Conservation (phyloP, 2,113 vertebrate genomes). For the Tor tambroides region DNA sequence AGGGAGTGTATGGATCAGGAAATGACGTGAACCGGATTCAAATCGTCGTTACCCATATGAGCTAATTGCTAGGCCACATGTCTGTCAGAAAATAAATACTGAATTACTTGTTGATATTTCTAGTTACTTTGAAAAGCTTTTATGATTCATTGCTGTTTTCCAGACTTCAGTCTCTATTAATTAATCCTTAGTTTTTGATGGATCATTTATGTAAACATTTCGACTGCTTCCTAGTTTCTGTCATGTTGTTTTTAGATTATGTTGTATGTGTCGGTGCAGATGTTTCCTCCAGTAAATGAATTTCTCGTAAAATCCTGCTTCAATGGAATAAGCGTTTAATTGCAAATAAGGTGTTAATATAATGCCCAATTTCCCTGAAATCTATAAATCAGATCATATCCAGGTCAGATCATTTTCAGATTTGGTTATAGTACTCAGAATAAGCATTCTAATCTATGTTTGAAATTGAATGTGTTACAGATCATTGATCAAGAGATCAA, state of each 20-base stretch:
- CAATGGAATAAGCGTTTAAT: not conserved
- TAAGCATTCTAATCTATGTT: not conserved
- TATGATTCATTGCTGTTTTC: not conserved
- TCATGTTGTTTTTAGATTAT: not conserved
- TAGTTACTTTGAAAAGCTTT: not conserved
- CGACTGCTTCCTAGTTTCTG: not conserved
- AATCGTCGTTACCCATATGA: not conserved
- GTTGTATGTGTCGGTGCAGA: not conserved
- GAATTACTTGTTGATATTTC: not conserved
- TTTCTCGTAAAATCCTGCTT: not conserved
- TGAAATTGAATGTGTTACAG: slow-evolving; percentile 69
- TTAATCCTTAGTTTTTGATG: not conserved
- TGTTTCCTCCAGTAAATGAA: not conserved
- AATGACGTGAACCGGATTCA: not conserved
- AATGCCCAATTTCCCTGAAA: no score
- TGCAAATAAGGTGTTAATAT: not conserved
- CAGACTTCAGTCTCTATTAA: not conserved
- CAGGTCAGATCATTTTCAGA: slow-evolving; percentile 61
- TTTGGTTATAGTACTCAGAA: not conserved
- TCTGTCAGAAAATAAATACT: not conserved
- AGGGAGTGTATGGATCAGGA: not conserved
- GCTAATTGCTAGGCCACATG: not conserved
- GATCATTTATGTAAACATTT: no score
- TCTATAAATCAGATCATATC: slow-evolving; percentile 44
- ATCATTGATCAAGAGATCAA: slow-evolving; percentile 86